Percentiles rank a stretch among this genome's conserved stretches.
These are phyloP conservation scores for Dione vanillae DNA, from an alignment of 2,888 invertebrate species.

Conservation along the genomic window DNA sequence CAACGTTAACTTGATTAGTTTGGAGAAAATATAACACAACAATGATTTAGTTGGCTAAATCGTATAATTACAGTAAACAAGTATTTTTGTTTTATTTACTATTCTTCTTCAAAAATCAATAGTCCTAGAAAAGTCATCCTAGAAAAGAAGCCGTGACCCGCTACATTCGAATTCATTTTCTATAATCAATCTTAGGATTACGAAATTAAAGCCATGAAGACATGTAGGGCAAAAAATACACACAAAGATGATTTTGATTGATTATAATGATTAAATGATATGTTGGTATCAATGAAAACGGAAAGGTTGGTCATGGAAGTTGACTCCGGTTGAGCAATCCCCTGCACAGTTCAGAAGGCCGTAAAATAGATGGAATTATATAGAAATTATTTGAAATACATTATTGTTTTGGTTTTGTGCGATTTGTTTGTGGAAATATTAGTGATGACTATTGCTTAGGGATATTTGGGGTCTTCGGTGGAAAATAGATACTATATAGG, in stretches of 20 bases:
- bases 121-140: neutral
- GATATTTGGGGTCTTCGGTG: too few relatives aligned
- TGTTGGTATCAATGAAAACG: conserved; percentile 36
- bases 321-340: conserved; percentile 41
- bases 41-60: neutral
- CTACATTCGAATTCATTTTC: conserved; percentile 20
- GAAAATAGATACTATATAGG: too few relatives aligned
- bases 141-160: conserved; percentile 26
- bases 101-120: conserved; percentile 1
- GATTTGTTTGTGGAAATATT: neutral
- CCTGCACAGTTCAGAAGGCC: conserved; percentile 48
- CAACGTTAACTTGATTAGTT: too few relatives aligned
- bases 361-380: conserved; percentile 55
- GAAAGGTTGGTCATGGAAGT: conserved; percentile 57
- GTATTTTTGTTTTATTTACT: too few relatives aligned
- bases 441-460: too few relatives aligned
- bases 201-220: conserved; percentile 26
- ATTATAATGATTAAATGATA: conserved; percentile 46
- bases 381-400: conserved; percentile 43
- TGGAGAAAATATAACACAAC: too few relatives aligned
- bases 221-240: conserved; percentile 36
- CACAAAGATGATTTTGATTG: conserved; percentile 45
- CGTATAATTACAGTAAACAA: too few relatives aligned
- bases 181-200: conserved; percentile 34
- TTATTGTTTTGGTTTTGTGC: conserved; percentile 15